Percentiles rank a stretch among this genome's conserved stretches.
These are phyloP conservation scores for Elymnias hypermnestra DNA, from an alignment of 1,140 invertebrate genomes.

Conservation along the genomic window DNA sequence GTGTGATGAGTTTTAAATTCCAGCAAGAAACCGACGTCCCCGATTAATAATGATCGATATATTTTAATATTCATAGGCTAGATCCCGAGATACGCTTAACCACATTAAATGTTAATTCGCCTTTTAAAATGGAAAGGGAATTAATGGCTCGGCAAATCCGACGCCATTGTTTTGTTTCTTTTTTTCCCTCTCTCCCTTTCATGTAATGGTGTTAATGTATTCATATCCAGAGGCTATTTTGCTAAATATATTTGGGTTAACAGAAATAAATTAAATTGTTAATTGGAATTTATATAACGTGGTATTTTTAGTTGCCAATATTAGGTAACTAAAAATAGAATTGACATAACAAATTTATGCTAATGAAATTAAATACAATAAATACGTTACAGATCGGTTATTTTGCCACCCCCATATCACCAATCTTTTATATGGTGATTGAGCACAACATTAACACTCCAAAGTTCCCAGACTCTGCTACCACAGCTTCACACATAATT, in stretches of 20 bases:
- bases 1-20: neutral
- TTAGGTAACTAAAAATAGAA: too few relatives aligned
- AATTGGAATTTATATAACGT: too few relatives aligned
- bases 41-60: slow-evolving; percentile 33
- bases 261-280: too few relatives aligned
- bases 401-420: too few relatives aligned
- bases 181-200: slow-evolving; percentile 16
- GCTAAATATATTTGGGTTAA: slow-evolving; percentile 21
- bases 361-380: too few relatives aligned
- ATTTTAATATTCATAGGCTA: slow-evolving; percentile 35
- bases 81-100: slow-evolving; percentile 31
- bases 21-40: slow-evolving; percentile 2
- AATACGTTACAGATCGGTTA: too few relatives aligned
- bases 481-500: too few relatives aligned
- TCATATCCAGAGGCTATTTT: slow-evolving; percentile 20
- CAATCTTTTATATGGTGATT: too few relatives aligned
- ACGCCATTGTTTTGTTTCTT: slow-evolving; percentile 19
- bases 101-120: slow-evolving; percentile 33
- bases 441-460: too few relatives aligned
- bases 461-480: too few relatives aligned
- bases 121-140: slow-evolving; percentile 24
- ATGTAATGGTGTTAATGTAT: slow-evolving; percentile 21
- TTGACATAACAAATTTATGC: too few relatives aligned
- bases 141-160: slow-evolving; percentile 33
- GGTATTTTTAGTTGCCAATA: too few relatives aligned